Base-by-base conservation (phyloP, 2,888 invertebrate species). In the Gymnoscelis rufifasciata region DNA sequence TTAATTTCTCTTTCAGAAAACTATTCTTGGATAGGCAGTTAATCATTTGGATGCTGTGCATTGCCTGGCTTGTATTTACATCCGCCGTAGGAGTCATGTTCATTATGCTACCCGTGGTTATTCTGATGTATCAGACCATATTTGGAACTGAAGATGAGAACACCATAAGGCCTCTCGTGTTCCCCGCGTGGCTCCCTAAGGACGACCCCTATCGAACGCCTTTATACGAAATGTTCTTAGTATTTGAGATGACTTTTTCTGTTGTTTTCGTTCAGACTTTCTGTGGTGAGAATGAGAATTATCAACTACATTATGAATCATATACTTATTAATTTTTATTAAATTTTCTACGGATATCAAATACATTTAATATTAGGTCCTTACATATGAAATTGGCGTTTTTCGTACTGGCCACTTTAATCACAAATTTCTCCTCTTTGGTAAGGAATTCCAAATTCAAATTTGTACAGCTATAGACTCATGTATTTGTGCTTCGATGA, bases 201-300 rank as follows among this genome's bases (percentile, higher is more conserved):
- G 78, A 78, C 26, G 81, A 82, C 39, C 71, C 78, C 0, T 74
- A 78, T 48, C 62, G 72, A 13, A 70, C 79, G 6, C 83, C 83
- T 0, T 74, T 73, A 43, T 83, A 81, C 45, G 83, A 83, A 67
- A 26, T 76, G 1, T 74, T 83, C 27, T 38, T 81, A 7, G 1
- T 55, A 7, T 0, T 71, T 0, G 41, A 80, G 40, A 44, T 63
- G 2, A 11, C 51, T 7, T 24, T 66, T 19, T 47, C 51, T 35
- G 15, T 67, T n/a, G 51, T 66, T 23, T 59, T 71, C 35, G 31
- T 67, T 7, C 63, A 68, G 42, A 60, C 60, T 1, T 82, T 78
- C 58, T 58, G 68, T 11, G 74, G 82, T 82, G 60, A 66, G 72
- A 5, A 19, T n/a, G n/a, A n/a, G n/a, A n/a, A n/a, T n/a, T n/a